Percentiles rank a stretch among this genome's conserved stretches.
Conservation (phyloP, 1,140 invertebrate species). For the Drosophila ogumai region DNA sequence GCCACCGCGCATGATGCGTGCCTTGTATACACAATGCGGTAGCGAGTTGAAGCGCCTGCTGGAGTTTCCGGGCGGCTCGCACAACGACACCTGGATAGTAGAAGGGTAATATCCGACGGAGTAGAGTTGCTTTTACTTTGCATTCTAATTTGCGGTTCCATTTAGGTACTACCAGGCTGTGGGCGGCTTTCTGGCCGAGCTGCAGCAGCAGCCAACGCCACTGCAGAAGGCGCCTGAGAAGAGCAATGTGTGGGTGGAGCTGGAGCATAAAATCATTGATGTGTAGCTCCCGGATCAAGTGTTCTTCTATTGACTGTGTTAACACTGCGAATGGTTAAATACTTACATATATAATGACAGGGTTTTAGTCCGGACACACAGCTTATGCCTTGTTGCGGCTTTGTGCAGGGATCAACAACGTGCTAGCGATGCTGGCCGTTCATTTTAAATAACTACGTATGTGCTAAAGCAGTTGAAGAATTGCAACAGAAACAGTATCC, state of each 20-base stretch:
- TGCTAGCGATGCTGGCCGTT: slow-evolving; percentile 27
- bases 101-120: slow-evolving; percentile 62
- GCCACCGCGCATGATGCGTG: slow-evolving; percentile 93
- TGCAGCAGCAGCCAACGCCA: slow-evolving; percentile 68
- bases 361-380: slow-evolving; percentile 48
- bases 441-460: slow-evolving; percentile 12
- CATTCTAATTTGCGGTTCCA: slow-evolving; percentile 20
- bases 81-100: slow-evolving; percentile 94
- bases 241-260: slow-evolving; percentile 77
- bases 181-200: slow-evolving; percentile 86
- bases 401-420: slow-evolving; percentile 20
- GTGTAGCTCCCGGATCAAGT: slow-evolving; percentile 61
- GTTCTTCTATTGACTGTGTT: slow-evolving; percentile 81
- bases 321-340: slow-evolving; percentile 71
- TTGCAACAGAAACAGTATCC: slow-evolving; percentile 3
- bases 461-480: slow-evolving; percentile 13
- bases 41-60: slow-evolving; percentile 90
- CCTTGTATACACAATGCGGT: slow-evolving; percentile 89
- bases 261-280: slow-evolving; percentile 77
- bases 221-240: slow-evolving; percentile 78
- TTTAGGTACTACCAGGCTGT: slow-evolving; percentile 88
- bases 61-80: slow-evolving; percentile 90
- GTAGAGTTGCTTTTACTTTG: neutral
- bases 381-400: slow-evolving; percentile 37
- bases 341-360: slow-evolving; percentile 31